Evolutionary conservation across 2,888 invertebrate species (phyloP).

Genomic region (Microctonus hyperodae): DNA sequence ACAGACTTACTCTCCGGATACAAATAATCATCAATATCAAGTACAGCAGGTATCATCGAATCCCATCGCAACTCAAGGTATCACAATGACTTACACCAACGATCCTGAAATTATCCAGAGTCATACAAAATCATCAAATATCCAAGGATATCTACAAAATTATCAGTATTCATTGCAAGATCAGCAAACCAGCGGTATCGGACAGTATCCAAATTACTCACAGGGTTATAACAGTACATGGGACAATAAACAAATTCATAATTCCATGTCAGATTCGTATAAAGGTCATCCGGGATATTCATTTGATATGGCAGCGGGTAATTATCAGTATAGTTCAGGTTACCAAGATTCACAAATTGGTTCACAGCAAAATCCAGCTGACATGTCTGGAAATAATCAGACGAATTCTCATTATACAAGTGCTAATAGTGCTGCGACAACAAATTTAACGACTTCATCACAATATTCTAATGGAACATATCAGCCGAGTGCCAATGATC

Average conservation of each 20-base stretch:
- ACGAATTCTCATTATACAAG: conserved; percentile 51
- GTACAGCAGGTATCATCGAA: conserved; percentile 52
- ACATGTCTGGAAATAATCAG: neutral
- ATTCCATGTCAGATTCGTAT: conserved; percentile 46
- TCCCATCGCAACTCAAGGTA: conserved; percentile 21
- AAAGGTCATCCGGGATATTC: conserved; percentile 72
- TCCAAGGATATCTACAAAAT: conserved; percentile 43
- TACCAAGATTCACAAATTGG: conserved; percentile 64
- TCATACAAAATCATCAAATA: conserved; percentile 49
- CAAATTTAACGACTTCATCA: conserved; percentile 54
- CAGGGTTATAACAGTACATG: conserved; percentile 39
- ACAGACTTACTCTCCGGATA: conserved; percentile 45
- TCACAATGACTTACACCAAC: conserved; percentile 33
- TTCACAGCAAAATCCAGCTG: conserved; percentile 30
- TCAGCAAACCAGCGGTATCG: conserved; percentile 11
- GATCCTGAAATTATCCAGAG: conserved; percentile 56
- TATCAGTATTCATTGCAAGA: conserved; percentile 44
- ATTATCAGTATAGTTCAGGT: conserved; percentile 71
- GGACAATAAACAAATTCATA: conserved; percentile 19
- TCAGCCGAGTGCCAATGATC: conserved; percentile 32
- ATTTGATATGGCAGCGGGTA: conserved; percentile 67
- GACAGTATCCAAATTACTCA: conserved; percentile 44
- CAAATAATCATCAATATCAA: conserved; percentile 47
- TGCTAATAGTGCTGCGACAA: conserved; percentile 49
- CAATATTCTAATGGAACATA: conserved; percentile 37